Conservation (phyloP, 2,113 vertebrate genomes). For the Copsychus sechellarum region DNA sequence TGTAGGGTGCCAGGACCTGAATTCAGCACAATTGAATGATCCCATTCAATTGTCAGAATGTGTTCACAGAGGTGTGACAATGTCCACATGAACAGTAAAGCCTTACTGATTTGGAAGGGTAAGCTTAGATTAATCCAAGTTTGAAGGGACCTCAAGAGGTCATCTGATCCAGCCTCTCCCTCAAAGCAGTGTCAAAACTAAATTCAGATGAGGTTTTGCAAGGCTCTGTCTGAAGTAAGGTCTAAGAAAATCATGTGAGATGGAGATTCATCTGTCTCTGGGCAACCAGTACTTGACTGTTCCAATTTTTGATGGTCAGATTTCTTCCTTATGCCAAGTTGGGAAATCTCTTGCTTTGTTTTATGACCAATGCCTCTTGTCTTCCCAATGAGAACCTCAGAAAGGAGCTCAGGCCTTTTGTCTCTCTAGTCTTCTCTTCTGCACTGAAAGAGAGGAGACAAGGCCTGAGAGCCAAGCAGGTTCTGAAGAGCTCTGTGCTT, state of each 20-base stretch:
- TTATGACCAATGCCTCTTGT: background rate
- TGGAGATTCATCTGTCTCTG: background rate
- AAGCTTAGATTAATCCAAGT: background rate
- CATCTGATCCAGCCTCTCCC: background rate
- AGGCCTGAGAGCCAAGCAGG: background rate
- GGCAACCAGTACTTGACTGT: background rate
- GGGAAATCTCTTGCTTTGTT: background rate
- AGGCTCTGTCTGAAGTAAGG: background rate
- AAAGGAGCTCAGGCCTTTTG: background rate
- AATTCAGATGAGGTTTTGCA: background rate
- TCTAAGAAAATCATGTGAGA: background rate
- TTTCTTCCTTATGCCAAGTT: background rate
- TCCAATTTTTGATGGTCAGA: background rate
- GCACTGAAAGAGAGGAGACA: background rate
- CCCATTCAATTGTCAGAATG: background rate
- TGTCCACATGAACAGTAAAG: background rate
- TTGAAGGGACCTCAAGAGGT: background rate
- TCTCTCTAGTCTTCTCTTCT: background rate
- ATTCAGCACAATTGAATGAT: background rate
- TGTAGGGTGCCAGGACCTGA: background rate
- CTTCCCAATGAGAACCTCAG: background rate
- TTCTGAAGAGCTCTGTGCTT: background rate
- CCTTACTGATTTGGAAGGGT: background rate
- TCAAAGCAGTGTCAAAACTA: background rate
- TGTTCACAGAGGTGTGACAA: background rate